phyloP scores from a whole-genome alignment of 2,888 invertebrate species.

The Oscheius sp. region DNA sequence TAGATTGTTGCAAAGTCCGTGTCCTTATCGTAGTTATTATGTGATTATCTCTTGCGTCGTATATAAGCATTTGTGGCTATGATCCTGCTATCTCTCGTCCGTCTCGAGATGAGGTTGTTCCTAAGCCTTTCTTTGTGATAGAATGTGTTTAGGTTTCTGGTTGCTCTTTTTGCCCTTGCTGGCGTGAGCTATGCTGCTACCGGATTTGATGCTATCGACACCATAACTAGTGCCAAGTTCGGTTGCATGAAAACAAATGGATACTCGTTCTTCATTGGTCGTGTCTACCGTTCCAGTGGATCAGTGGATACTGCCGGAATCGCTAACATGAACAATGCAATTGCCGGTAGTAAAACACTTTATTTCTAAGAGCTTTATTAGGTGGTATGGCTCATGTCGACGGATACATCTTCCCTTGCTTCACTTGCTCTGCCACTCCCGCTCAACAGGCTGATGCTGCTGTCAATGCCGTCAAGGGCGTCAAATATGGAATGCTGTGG shows the following conservation, averaged over 20 bases:
- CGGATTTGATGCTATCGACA: slow-evolving; percentile 42
- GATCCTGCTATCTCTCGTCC: neutral
- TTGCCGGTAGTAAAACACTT: slow-evolving; percentile 25
- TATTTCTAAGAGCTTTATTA: neutral
- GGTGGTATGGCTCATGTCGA: slow-evolving; percentile 47
- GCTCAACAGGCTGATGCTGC: slow-evolving; percentile 35
- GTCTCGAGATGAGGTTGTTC: slow-evolving; percentile 16
- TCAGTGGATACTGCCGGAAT: slow-evolving; percentile 41
- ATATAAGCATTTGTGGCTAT: neutral
- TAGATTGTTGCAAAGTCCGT: neutral
- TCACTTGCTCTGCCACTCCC: slow-evolving; percentile 40
- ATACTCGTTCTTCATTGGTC: slow-evolving; percentile 47
- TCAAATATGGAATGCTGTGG: slow-evolving; percentile 51
- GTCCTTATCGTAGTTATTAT: neutral
- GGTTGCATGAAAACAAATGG: slow-evolving; percentile 43
- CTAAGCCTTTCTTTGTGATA: neutral
- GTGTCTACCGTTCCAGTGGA: slow-evolving; percentile 42
- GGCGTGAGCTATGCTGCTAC: slow-evolving; percentile 28
- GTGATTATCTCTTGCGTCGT: neutral
- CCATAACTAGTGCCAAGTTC: slow-evolving; percentile 34
- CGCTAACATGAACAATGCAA: slow-evolving; percentile 45
- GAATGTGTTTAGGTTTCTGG: slow-evolving; percentile 2
- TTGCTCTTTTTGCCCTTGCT: slow-evolving; percentile 10
- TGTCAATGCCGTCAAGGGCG: slow-evolving; percentile 36
- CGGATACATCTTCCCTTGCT: slow-evolving; percentile 53